Evolutionary conservation across 2,113 vertebrate species (phyloP).

Genomic region (Eolophus roseicapilla): DNA sequence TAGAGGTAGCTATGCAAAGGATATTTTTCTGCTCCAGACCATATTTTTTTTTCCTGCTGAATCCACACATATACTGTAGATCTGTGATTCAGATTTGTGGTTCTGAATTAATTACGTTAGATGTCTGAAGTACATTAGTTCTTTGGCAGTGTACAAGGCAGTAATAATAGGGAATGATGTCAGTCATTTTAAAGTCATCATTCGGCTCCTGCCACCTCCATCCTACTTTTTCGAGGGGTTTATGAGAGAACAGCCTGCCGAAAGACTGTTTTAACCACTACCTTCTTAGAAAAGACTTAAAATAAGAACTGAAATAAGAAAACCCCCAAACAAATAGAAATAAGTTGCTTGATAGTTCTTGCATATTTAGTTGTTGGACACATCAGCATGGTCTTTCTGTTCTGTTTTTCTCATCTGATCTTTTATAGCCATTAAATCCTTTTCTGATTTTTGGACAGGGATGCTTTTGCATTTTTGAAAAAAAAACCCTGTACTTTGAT

Average conservation of each 20-base stretch:
- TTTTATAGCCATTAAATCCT: not conserved
- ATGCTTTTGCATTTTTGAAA: not conserved
- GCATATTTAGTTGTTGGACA: not conserved
- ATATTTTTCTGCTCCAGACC: conserved; percentile 56
- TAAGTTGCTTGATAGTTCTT: conserved; percentile 29
- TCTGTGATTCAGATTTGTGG: conserved; percentile 74
- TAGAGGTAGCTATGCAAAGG: conserved; percentile 74
- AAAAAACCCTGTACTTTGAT: not conserved
- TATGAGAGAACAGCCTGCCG: conserved; percentile 34
- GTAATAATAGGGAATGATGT: conserved; percentile 73
- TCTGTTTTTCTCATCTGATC: not conserved
- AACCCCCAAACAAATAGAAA: conserved; percentile 32
- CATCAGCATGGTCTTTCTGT: not conserved
- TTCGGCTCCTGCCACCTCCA: conserved; percentile 59
- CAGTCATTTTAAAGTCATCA: conserved; percentile 72
- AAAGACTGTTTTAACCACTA: conserved; percentile 51
- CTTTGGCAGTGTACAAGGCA: conserved; percentile 72
- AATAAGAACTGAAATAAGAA: conserved; percentile 10
- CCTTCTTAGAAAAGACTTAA: conserved; percentile 33
- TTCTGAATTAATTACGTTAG: conserved; percentile 76
- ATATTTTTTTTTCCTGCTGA: conserved; percentile 69
- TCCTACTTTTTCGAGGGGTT: conserved; percentile 48
- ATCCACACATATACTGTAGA: conserved; percentile 69
- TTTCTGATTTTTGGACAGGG: not conserved
- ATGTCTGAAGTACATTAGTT: conserved; percentile 72